A percentile compares a stretch with the other conserved stretches of the same genome.
Conservation (phyloP, 2,888 invertebrate genomes). For the Mesorhabditis sp. region DNA sequence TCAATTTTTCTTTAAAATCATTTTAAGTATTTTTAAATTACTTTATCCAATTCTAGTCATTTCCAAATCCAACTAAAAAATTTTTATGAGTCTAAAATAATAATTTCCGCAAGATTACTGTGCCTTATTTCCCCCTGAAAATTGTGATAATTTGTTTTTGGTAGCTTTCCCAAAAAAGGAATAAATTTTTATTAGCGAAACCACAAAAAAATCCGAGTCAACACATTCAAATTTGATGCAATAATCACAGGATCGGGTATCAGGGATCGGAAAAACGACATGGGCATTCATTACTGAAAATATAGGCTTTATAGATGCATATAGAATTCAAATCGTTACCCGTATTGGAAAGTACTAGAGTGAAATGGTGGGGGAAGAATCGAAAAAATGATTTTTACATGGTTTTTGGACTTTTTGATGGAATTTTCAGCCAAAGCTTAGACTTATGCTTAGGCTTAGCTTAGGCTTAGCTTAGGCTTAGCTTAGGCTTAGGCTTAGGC, state of each 20-base stretch:
- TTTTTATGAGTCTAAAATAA: too few relatives aligned
- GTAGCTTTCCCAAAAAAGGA: not conserved
- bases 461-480: too few relatives aligned
- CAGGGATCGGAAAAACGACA: not conserved
- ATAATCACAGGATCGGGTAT: not conserved
- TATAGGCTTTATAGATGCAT: not conserved
- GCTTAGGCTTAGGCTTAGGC: too few relatives aligned
- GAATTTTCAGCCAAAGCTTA: too few relatives aligned
- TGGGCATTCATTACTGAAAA: not conserved
- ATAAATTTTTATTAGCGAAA: not conserved
- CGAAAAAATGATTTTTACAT: not conserved
- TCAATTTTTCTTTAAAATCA: not conserved
- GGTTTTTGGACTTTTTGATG: too few relatives aligned
- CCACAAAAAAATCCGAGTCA: not conserved
- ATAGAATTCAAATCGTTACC: not conserved
- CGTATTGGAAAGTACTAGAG: conserved; percentile 2
- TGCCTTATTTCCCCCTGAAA: too few relatives aligned
- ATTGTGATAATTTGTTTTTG: too few relatives aligned
- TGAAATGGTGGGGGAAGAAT: not conserved
- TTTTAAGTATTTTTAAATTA: too few relatives aligned
- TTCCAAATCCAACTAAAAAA: too few relatives aligned
- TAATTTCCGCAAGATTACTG: not conserved
- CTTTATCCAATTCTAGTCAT: too few relatives aligned
- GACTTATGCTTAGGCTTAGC: too few relatives aligned
- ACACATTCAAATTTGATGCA: not conserved